Percentiles rank a stretch among this genome's conserved stretches.
Evolutionary conservation across 1,140 invertebrate genomes (phyloP).

Genomic region (Piezodorus guildinii): DNA sequence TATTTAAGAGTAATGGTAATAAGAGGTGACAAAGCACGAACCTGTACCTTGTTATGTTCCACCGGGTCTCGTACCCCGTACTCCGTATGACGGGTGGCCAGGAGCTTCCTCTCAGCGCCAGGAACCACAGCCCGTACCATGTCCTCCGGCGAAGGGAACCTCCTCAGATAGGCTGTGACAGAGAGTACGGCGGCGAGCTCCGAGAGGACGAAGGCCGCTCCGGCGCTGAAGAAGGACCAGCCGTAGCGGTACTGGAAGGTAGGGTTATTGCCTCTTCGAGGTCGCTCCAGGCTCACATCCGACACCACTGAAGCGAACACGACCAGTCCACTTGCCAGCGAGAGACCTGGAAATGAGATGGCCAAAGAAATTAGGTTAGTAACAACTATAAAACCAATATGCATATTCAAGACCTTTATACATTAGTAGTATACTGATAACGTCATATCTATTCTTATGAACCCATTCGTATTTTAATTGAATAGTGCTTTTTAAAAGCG

Average conservation of each 20-base stretch:
- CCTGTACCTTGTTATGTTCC: conserved; percentile 19
- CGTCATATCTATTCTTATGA: too few species aligned
- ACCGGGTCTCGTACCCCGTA: conserved; percentile 34
- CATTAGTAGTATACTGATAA: too few species aligned
- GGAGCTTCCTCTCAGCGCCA: conserved; percentile 37
- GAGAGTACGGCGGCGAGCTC: conserved; percentile 52
- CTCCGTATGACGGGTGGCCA: conserved; percentile 29
- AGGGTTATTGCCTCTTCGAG: conserved; percentile 23
- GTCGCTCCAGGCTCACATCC: conserved; percentile 42
- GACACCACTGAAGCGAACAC: conserved; percentile 49
- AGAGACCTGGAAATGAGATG: conserved; percentile 40
- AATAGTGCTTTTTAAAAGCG: too few species aligned
- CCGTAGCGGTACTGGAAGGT: conserved; percentile 51
- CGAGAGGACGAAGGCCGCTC: conserved; percentile 49
- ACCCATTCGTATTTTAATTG: too few species aligned
- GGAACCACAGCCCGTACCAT: conserved; percentile 54
- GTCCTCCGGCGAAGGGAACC: conserved; percentile 49
- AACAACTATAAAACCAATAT: too few species aligned
- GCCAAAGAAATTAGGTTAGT: too few species aligned
- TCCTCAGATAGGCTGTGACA: conserved; percentile 48
- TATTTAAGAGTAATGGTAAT: too few species aligned
- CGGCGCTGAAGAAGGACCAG: conserved; percentile 57
- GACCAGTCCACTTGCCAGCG: conserved; percentile 48
- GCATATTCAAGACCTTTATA: too few species aligned
- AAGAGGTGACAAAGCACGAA: neutral